Conservation (phyloP, 2,113 vertebrate species). For the Syrmaticus mikado region DNA sequence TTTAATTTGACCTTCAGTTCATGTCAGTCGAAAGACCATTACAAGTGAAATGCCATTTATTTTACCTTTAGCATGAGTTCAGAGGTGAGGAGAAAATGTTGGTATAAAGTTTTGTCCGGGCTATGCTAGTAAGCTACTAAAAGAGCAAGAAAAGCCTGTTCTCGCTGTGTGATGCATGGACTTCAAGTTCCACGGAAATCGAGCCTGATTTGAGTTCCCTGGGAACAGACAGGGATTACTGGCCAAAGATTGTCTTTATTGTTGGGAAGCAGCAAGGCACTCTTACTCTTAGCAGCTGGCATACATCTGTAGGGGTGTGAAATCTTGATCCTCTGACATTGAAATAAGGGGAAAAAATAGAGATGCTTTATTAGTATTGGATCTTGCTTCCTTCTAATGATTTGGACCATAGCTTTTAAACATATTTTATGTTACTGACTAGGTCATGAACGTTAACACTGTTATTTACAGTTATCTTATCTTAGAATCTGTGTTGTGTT, state of each 20-base stretch:
- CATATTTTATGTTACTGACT: neutral
- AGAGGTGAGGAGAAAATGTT: neutral
- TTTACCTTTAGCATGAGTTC: neutral
- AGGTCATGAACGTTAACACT: neutral
- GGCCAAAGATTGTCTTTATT: neutral
- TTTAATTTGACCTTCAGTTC: slow-evolving; percentile 14
- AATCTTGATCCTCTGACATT: neutral
- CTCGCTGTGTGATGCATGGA: neutral
- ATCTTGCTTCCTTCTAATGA: neutral
- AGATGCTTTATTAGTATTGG: neutral
- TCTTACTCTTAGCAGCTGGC: neutral
- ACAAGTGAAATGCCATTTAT: neutral
- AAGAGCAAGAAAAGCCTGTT: neutral
- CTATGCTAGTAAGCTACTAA: neutral
- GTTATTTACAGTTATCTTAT: neutral
- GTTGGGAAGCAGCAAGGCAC: neutral
- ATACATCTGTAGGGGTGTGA: neutral
- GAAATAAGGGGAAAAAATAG: neutral
- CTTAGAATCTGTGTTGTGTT: neutral
- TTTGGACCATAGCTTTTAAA: neutral
- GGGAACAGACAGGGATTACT: neutral
- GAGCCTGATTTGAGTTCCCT: neutral
- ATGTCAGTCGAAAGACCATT: neutral
- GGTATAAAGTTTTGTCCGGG: neutral
- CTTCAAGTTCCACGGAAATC: neutral